A percentile compares a stretch with the other conserved stretches of the same genome.
These are phyloP conservation scores for Gastrophryne carolinensis DNA, from an alignment of 2,797 vertebrate genomes.

Conservation along the genomic window DNA sequence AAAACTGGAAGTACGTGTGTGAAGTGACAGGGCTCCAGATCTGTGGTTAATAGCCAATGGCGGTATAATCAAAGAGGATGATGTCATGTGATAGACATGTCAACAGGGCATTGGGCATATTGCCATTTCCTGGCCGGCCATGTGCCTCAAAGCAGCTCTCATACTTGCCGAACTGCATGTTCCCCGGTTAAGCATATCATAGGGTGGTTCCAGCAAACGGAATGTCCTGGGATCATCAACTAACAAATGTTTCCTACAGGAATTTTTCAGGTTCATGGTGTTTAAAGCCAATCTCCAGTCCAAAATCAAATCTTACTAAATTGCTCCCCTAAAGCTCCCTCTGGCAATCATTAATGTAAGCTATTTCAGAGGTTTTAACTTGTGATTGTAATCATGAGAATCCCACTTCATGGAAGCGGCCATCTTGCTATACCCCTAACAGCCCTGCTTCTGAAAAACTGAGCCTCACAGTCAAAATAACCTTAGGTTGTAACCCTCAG, in stretches of 20 bases:
- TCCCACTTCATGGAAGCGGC: too few species aligned
- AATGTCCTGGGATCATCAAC: not conserved
- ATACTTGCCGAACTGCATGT: not conserved
- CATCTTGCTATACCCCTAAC: too few species aligned
- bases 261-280: not conserved
- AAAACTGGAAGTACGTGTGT: not conserved
- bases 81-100: not conserved
- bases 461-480: too few species aligned
- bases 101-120: not conserved
- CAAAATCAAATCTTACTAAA: too few species aligned
- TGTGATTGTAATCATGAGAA: too few species aligned
- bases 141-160: not conserved
- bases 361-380: too few species aligned
- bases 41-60: not conserved
- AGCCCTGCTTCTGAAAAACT: too few species aligned
- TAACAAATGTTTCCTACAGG: not conserved
- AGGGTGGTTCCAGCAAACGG: not conserved
- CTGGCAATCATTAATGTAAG: too few species aligned
- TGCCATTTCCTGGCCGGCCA: not conserved
- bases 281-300: too few species aligned
- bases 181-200: not conserved
- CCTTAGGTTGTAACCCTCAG: too few species aligned
- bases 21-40: not conserved
- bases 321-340: too few species aligned
- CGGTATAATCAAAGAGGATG: constrained; percentile 2